A percentile compares a stretch with the other conserved stretches of the same genome.
phyloP scores from a whole-genome alignment of 2,113 vertebrate genomes.

The Heptranchias perlo region DNA sequence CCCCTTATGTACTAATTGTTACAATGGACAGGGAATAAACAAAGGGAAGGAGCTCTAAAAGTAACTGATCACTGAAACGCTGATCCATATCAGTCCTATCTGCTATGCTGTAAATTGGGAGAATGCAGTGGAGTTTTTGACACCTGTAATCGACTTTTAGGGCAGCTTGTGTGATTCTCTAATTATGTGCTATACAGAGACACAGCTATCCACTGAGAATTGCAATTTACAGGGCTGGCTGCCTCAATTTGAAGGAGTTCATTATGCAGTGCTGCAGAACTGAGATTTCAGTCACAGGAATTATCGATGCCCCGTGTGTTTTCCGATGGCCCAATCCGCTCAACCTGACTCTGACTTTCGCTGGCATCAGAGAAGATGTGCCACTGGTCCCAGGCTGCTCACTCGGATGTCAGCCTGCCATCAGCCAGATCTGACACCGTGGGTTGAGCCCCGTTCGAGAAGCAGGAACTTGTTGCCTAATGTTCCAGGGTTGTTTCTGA shows the following conservation, averaged over 20 bases:
- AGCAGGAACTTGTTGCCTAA: neutral
- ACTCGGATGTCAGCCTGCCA: neutral
- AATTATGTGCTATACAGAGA: neutral
- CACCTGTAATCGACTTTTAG: neutral
- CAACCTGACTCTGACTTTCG: neutral
- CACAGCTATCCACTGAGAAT: neutral
- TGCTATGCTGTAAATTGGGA: neutral
- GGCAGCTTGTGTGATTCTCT: neutral
- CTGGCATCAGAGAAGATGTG: no score
- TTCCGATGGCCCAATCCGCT: neutral
- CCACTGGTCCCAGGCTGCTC: no score
- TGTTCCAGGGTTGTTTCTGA: neutral
- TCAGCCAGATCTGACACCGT: neutral
- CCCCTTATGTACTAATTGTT: neutral
- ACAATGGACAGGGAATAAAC: neutral
- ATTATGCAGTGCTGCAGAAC: neutral
- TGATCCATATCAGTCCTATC: neutral
- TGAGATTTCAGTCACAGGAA: neutral
- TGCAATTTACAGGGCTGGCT: neutral
- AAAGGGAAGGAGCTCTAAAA: neutral
- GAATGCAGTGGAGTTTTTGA: neutral
- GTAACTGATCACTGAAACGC: neutral
- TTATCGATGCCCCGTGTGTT: neutral
- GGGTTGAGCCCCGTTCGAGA: neutral
- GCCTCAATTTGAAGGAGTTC: neutral